Conservation (phyloP, 2,113 vertebrate genomes). For the Silurus meridionalis region DNA sequence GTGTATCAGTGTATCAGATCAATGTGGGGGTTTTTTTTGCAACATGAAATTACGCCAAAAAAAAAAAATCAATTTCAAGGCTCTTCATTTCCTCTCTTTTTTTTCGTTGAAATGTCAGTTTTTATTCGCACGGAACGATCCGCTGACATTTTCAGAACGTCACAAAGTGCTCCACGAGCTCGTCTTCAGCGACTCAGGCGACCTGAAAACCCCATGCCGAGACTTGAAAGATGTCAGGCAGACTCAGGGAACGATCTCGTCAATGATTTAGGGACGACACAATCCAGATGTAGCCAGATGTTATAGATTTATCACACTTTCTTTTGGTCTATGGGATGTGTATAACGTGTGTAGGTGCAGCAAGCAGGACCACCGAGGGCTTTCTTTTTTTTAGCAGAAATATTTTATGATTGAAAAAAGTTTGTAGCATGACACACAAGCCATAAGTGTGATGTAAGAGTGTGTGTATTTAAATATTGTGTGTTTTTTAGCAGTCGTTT, state of each 20-base stretch:
- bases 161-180: not conserved
- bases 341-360: not conserved
- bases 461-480: too few species aligned
- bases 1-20: not conserved
- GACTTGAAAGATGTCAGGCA: not conserved
- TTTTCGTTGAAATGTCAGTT: not conserved
- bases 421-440: too few species aligned
- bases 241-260: not conserved
- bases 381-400: not conserved
- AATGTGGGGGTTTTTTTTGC: not conserved
- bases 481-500: not conserved
- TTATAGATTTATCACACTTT: slow-evolving; percentile 9
- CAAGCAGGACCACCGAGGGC: not conserved
- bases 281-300: slow-evolving; percentile 11
- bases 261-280: not conserved
- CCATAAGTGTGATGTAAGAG: not conserved
- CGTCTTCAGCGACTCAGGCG: not conserved
- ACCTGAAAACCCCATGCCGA: not conserved
- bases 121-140: not conserved
- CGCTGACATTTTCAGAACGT: not conserved
- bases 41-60: too few species aligned
- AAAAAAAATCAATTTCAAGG: not conserved
- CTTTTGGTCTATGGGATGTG: not conserved
- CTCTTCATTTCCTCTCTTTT: not conserved
- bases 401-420: not conserved